Percentiles rank a stretch among this genome's conserved stretches.
phyloP scores from a whole-genome alignment of 53 echinoderm and acorn worm species.

The Mesocentrotus franciscanus region DNA sequence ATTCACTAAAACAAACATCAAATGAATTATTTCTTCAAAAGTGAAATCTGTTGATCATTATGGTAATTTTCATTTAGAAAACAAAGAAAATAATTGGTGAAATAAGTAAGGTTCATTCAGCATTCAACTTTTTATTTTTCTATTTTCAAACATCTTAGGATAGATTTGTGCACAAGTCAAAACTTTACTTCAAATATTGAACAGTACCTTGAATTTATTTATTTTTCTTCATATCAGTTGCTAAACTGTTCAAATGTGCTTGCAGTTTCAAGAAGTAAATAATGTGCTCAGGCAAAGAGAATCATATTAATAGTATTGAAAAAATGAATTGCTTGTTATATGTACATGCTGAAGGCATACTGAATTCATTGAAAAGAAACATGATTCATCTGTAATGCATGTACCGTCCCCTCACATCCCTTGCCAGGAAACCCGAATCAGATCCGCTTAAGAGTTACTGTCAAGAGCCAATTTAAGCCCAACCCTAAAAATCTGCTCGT shows the following conservation, averaged over 20 bases:
- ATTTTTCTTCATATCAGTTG: too few species aligned
- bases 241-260: too few species aligned
- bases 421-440: slow-evolving; percentile 51
- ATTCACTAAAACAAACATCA: too few species aligned
- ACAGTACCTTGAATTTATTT: too few species aligned
- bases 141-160: background rate
- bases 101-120: background rate
- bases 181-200: too few species aligned
- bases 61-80: too few species aligned
- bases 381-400: slow-evolving; percentile 45
- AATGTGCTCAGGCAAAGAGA: background rate
- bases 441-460: slow-evolving; percentile 41
- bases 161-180: too few species aligned
- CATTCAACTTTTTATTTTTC: background rate
- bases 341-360: slow-evolving; percentile 10
- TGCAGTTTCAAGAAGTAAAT: too few species aligned
- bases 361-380: slow-evolving; percentile 19
- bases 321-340: background rate
- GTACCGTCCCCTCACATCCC: slow-evolving; percentile 28
- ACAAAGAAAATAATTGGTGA: too few species aligned
- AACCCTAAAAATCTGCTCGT: slow-evolving; percentile 38
- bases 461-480: slow-evolving; percentile 33
- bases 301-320: background rate
- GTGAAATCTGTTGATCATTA: too few species aligned
- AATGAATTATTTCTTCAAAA: too few species aligned